Conservation (phyloP, 2,797 vertebrate species). For the Ibycter americanus region DNA sequence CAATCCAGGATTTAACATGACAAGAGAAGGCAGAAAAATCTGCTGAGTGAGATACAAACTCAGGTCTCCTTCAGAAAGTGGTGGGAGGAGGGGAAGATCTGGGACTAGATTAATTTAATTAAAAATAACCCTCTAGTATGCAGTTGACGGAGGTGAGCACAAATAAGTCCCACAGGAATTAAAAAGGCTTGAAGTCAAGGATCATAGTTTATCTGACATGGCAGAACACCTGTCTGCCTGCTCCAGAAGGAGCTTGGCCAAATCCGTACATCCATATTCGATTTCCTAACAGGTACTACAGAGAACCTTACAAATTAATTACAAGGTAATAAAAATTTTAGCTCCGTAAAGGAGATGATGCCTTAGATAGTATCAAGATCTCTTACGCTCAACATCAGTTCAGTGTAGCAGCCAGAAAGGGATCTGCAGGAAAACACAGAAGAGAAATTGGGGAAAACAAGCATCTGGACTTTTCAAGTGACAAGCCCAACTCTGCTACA, state of each 20-base stretch:
- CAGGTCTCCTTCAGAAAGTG: not conserved
- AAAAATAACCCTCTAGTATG: not conserved
- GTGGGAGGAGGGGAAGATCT: not conserved
- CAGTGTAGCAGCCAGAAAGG: not conserved
- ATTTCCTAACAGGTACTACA: not conserved
- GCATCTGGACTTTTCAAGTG: not conserved
- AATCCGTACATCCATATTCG: not conserved
- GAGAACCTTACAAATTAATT: not conserved
- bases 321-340: not conserved
- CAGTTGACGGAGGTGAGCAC: not conserved
- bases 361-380: not conserved
- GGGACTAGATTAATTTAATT: slow-evolving; percentile 8
- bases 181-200: not conserved
- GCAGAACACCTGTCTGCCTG: not conserved
- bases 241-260: not conserved
- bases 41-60: not conserved
- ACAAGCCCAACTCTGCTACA: not conserved
- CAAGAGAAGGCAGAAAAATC: not conserved
- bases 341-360: not conserved
- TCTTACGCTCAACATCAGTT: not conserved
- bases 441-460: not conserved
- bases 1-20: not conserved
- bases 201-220: not conserved
- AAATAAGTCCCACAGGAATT: not conserved
- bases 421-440: not conserved